phyloP scores from a whole-genome alignment of 1,140 invertebrate species.

The Bombyx mori region ASM3026992v2 NC_085107.1:4300001-4300500 shows the following conservation, averaged over 20 bases:
- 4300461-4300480: background rate
- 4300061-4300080: conserved; percentile 11
- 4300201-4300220: background rate
- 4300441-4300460: background rate
- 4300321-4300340: background rate
- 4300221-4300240: background rate
- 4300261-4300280: background rate
- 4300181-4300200: background rate
- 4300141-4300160: background rate
- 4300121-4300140: conserved; percentile 15
- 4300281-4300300: background rate
- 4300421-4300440: background rate
- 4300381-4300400: background rate
- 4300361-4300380: background rate
- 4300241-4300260: background rate
- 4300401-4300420: background rate
- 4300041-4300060: conserved; percentile 14
- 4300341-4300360: background rate
- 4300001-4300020: conserved; percentile 16
- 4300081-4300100: conserved; percentile 11
- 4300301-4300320: background rate
- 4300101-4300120: conserved; percentile 12
- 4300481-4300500: background rate
- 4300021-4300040: conserved; percentile 15
- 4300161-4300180: background rate